Conservation (phyloP, 2,797 vertebrate genomes). For the Clarias platycephalus region DNA sequence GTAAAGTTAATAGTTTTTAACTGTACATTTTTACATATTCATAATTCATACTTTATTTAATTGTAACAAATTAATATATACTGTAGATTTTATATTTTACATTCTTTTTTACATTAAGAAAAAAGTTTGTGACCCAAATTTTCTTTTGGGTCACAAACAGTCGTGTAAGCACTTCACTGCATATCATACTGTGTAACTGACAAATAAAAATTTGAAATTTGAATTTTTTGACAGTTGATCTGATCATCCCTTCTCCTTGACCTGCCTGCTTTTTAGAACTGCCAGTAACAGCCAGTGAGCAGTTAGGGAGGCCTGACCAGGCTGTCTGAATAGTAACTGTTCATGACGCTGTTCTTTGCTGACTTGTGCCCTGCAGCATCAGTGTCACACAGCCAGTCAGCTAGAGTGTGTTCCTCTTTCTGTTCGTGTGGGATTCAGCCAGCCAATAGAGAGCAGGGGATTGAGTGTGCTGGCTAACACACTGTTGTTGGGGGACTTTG, state of each 20-base stretch:
- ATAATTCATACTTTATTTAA: too few species aligned
- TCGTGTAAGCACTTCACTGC: too few species aligned
- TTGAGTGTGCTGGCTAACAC: conserved; percentile 68
- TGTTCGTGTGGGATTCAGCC: conserved; percentile 66
- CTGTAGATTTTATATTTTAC: too few species aligned
- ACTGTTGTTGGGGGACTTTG: conserved; percentile 75
- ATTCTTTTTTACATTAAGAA: too few species aligned
- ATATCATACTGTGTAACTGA: too few species aligned
- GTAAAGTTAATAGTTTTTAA: too few species aligned
- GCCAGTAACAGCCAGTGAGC: conserved; percentile 37
- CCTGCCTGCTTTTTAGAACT: conserved; percentile 23
- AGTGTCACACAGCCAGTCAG: conserved; percentile 70
- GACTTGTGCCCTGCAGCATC: conserved; percentile 68
- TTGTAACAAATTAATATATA: too few species aligned
- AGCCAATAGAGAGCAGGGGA: conserved; percentile 69
- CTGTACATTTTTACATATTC: too few species aligned
- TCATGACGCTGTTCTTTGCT: conserved; percentile 44
- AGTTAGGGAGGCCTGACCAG: conserved; percentile 37
- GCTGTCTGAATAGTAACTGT: conserved; percentile 48
- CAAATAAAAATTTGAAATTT: too few species aligned
- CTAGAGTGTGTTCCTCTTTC: conserved; percentile 60
- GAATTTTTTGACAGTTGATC: not conserved
- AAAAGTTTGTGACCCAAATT: too few species aligned
- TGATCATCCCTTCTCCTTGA: conserved; percentile 6
- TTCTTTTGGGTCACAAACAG: too few species aligned